Conservation (phyloP, 2,888 invertebrate species). For the Archaeoteleia sp. region DNA sequence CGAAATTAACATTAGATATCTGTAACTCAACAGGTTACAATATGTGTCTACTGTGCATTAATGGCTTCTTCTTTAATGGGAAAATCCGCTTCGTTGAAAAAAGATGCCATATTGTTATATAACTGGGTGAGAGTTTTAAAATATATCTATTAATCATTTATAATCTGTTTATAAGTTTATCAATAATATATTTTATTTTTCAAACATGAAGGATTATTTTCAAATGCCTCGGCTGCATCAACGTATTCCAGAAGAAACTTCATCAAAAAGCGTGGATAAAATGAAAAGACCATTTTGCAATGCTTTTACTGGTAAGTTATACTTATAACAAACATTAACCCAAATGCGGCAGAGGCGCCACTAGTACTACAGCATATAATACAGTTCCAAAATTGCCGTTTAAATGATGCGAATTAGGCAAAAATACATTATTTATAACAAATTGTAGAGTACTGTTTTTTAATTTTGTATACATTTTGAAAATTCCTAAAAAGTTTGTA, state of each 20-base stretch:
- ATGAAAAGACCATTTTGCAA: slow-evolving; percentile 90
- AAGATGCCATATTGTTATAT: slow-evolving; percentile 13
- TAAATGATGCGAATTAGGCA: no score
- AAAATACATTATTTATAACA: no score
- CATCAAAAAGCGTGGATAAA: slow-evolving; percentile 39
- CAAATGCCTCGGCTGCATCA: slow-evolving; percentile 6
- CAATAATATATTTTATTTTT: slow-evolving; percentile 5
- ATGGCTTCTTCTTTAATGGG: slow-evolving; percentile 15
- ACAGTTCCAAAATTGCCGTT: no score
- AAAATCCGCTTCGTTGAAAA: slow-evolving; percentile 7
- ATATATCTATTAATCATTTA: no score
- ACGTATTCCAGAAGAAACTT: slow-evolving; percentile 6
- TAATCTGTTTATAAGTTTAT: slow-evolving; percentile 2
- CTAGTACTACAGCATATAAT: no score
- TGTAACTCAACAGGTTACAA: slow-evolving; percentile 23
- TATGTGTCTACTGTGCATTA: slow-evolving; percentile 33
- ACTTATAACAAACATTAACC: no score
- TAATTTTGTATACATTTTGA: no score
- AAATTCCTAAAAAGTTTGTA: slow-evolving; percentile 3
- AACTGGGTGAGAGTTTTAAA: slow-evolving; percentile 24
- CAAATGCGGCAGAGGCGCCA: no score
- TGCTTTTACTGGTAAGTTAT: slow-evolving; percentile 87
- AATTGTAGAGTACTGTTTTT: no score
- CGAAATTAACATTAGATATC: no score
- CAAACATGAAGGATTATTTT: slow-evolving; percentile 10